Evolutionary conservation across 1,140 invertebrate genomes (phyloP).

Genomic region (Papilio aristodemus): DNA sequence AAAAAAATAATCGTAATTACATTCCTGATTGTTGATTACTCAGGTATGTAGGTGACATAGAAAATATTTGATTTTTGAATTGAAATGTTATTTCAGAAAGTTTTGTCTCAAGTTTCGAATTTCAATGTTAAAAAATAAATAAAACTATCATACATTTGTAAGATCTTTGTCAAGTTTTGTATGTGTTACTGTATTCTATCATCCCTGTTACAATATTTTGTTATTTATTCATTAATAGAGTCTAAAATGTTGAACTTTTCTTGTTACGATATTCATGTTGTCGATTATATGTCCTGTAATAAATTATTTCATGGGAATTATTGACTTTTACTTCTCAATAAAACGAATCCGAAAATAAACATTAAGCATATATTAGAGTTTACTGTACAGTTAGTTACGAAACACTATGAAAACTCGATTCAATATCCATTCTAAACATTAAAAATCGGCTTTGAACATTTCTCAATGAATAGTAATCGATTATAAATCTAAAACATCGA

Average conservation of each 20-base stretch:
- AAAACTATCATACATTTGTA: neutral
- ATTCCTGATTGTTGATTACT: neutral
- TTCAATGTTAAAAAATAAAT: neutral
- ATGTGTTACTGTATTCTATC: constrained; percentile 41
- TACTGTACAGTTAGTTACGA: neutral
- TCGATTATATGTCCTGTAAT: constrained; percentile 59
- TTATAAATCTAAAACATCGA: too few species aligned
- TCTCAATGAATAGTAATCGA: too few species aligned
- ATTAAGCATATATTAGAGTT: neutral
- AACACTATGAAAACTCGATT: neutral
- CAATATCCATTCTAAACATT: neutral
- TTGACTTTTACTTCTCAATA: neutral
- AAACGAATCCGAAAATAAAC: too few species aligned
- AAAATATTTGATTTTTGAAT: neutral
- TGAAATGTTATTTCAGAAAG: neutral
- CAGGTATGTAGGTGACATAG: neutral
- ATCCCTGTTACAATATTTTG: constrained; percentile 58
- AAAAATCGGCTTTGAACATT: neutral
- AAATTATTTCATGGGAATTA: constrained; percentile 53
- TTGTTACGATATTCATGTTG: constrained; percentile 58
- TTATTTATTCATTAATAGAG: constrained; percentile 38
- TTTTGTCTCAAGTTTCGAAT: neutral
- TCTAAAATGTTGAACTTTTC: constrained; percentile 56
- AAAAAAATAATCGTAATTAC: neutral
- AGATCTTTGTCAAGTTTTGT: neutral